Evolutionary conservation across 2,888 invertebrate genomes (phyloP), one percentile per base, ranked within the genome.

Genomic region (Cryptocheilus praepositus): DNA sequence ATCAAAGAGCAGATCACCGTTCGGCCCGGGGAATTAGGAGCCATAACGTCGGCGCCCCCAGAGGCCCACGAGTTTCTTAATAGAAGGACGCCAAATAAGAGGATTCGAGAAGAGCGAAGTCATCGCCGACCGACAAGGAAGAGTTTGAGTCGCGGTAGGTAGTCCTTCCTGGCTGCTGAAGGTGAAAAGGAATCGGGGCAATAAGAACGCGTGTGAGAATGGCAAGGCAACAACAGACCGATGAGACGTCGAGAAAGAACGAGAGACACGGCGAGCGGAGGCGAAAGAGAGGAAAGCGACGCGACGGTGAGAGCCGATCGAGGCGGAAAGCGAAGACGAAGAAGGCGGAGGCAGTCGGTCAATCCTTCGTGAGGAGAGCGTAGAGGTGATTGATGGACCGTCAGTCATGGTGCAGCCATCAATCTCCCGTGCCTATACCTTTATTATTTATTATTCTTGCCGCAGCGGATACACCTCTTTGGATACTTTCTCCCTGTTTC

Each of bases 331-430:
- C 53, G 62, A 70, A 61, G 60, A 59, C 69, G 74, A 70, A 66
- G 67, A 71, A 56, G 55, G 54, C 53, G 64, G 60, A 53, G 73
- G 60, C 70, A 68, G 71, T 68, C 76, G 80, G 80, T 75, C 79
- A 81, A 81, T 81, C 73, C 73, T 78, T 73, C 67, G 79, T 69
- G 82, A 81, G 74, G 71, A 82, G 75, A 74, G 73, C 76, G 76
- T 68, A 68, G 73, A 77, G 82, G 82, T 88, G 88, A 88, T 88
- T 85, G 88, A 88, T 88, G 87, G 88, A 87, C 82, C 83, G 87
- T 88, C 87, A 88, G 87, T 87, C 87, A 87, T 84, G 87, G 80
- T 83, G 77, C 77, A 82, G 86, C 88, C 86, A 88, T 88, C 88
- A 86, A 88, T 88, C 88, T 86, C 83, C 73, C 76, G 67, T 69